Evolutionary conservation across 2,888 invertebrate species (phyloP).

Genomic region (Desoria tigrina): DNA sequence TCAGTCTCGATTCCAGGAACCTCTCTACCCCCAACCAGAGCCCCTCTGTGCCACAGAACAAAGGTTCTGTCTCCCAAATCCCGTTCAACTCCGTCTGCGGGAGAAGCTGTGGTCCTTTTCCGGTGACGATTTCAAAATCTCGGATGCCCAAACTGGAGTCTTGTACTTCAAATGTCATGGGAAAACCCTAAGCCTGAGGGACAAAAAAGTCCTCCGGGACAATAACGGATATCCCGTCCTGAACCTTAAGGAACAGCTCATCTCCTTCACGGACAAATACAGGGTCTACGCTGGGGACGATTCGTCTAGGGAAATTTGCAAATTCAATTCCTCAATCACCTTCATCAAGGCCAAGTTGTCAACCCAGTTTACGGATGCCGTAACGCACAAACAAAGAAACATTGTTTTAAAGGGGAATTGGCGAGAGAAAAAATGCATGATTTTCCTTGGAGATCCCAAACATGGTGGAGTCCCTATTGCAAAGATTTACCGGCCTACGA

Average conservation of each 20-base stretch:
- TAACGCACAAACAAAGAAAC: constrained; percentile 19
- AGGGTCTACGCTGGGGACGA: constrained; percentile 39
- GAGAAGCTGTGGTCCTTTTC: constrained; percentile 42
- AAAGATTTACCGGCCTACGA: constrained; percentile 34
- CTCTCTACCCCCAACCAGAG: constrained; percentile 25
- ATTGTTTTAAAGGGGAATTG: constrained; percentile 44
- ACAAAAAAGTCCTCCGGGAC: constrained; percentile 41
- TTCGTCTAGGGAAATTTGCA: constrained; percentile 38
- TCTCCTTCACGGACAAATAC: constrained; percentile 42
- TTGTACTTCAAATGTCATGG: constrained; percentile 43
- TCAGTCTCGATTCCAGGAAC: constrained; percentile 5
- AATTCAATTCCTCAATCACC: constrained; percentile 31
- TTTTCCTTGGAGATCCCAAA: constrained; percentile 43
- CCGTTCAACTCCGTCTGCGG: constrained; percentile 37
- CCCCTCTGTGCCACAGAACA: constrained; percentile 44
- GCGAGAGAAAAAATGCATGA: constrained; percentile 34
- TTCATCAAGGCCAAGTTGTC: constrained; percentile 41
- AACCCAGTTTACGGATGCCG: constrained; percentile 30
- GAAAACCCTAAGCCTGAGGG: constrained; percentile 41
- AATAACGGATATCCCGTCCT: constrained; percentile 34
- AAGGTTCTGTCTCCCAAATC: constrained; percentile 35
- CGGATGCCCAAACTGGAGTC: constrained; percentile 32
- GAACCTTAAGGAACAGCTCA: constrained; percentile 40
- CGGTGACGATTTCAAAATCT: constrained; percentile 45
- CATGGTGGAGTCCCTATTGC: constrained; percentile 44